Base-by-base conservation (phyloP, 2,113 vertebrate genomes). In the Tinamus guttatus region DNA sequence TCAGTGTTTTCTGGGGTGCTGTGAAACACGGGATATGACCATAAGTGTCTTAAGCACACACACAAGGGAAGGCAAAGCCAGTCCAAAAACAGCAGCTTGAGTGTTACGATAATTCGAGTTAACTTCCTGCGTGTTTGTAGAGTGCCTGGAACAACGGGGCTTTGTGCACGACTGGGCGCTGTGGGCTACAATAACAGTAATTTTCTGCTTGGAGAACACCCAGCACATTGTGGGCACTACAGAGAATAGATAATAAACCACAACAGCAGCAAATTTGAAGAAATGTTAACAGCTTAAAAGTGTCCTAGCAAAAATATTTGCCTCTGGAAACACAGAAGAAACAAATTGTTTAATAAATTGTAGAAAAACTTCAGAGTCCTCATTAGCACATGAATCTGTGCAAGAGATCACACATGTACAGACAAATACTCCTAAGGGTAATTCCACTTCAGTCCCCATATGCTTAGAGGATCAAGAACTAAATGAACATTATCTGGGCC, bases 171-270 rank as follows among this genome's bases (percentile, higher is more conserved):
- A 49, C 65, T 73, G 49, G 77, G 79, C 87, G 56, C 60, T 36
- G 41, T 41, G 87, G 65, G 88, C 93, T 93, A 91, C 87, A 94
- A 93, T 62, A 94, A 88, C 90, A 86, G 77, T 87, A 52, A 96
- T 93, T 94, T 96, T 96, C 94, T 96, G 79, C 88, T 93, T 94
- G 85, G 88, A 94, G 77, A 32, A 86, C 62, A 84, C 76, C 84
- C 90, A 96, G 73, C 92, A 93, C 94, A 81, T 88, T 96, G 83
- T 91, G 82, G 85, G 34, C 73, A 69, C 85, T 76, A 94, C 38
- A 58, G 65, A 78, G 80, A 86, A 93, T 41, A 91, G 90, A 95
- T 95, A 90, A 97, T 74, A 69, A 96, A 90, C 65, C 91, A 78
- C 74, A 91, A 32, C 36, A 77, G 59, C 32, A 94, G 77, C 69